Conservation (phyloP, 2,113 vertebrate genomes). For the Rynchops niger region DNA sequence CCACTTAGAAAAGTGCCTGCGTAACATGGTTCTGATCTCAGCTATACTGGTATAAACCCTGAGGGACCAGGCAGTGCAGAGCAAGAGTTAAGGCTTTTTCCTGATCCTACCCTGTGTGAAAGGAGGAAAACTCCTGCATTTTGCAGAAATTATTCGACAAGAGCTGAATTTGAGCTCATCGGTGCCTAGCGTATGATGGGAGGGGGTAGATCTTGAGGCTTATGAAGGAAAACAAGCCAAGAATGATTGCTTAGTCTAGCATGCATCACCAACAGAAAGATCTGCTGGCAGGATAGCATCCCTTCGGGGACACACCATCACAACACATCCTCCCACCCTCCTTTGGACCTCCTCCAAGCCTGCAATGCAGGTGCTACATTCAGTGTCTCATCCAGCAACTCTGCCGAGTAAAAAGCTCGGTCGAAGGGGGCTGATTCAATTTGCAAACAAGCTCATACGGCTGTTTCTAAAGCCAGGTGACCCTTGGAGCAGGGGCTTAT, state of each 20-base stretch:
- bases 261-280: neutral
- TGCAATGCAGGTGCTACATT: conserved; percentile 64
- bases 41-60: neutral
- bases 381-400: conserved; percentile 17
- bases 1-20: neutral
- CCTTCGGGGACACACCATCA: conserved; percentile 20
- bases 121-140: neutral
- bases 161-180: neutral
- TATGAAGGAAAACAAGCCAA: neutral
- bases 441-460: conserved; percentile 48
- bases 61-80: neutral
- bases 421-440: neutral
- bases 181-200: neutral
- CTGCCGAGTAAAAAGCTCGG: conserved; percentile 2
- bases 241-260: neutral
- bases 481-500: neutral
- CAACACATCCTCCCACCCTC: conserved; percentile 38
- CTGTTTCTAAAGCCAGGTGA: conserved; percentile 48
- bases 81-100: neutral
- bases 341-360: conserved; percentile 55
- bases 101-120: neutral
- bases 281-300: conserved; percentile 40
- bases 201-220: neutral
- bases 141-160: neutral
- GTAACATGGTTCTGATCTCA: neutral